These are phyloP conservation scores for Poeciliopsis retropinna DNA, from an alignment of 2,113 vertebrate genomes.

Conservation along the genomic window DNA sequence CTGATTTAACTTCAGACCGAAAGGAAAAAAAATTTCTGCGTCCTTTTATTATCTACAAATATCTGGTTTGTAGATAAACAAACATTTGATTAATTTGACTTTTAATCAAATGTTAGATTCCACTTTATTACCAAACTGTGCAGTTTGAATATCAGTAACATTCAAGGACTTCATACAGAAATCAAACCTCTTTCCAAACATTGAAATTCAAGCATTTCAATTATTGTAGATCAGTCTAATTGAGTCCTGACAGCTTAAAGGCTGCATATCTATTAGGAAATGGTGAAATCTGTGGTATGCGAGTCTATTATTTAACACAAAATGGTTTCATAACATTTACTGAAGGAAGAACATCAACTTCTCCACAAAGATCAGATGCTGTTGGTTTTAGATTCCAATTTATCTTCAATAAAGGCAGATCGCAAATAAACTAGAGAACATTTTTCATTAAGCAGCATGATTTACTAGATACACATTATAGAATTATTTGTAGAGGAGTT, in stretches of 20 bases:
- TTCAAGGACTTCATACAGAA: no score
- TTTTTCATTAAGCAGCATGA: background rate
- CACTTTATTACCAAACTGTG: no score
- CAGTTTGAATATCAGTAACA: no score
- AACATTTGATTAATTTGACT: no score
- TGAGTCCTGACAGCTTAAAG: background rate
- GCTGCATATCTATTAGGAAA: background rate
- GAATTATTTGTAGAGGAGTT: background rate
- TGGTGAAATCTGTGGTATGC: background rate
- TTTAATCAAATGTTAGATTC: no score
- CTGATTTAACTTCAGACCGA: no score
- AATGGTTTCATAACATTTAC: background rate
- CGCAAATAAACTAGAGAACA: background rate
- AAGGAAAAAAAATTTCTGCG: no score
- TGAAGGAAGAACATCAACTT: background rate
- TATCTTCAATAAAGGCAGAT: background rate
- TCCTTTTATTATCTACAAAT: no score
- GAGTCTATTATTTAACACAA: background rate
- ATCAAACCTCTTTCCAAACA: no score
- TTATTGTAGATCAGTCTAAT: background rate
- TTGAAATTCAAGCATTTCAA: no score
- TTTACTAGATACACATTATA: background rate
- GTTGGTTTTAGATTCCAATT: background rate
- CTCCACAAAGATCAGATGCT: background rate
- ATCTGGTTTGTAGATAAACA: no score